A percentile compares a stretch with the other conserved stretches of the same genome.
Evolutionary conservation across 2,113 vertebrate species (phyloP).

Genomic region (Nymphicus hollandicus): DNA sequence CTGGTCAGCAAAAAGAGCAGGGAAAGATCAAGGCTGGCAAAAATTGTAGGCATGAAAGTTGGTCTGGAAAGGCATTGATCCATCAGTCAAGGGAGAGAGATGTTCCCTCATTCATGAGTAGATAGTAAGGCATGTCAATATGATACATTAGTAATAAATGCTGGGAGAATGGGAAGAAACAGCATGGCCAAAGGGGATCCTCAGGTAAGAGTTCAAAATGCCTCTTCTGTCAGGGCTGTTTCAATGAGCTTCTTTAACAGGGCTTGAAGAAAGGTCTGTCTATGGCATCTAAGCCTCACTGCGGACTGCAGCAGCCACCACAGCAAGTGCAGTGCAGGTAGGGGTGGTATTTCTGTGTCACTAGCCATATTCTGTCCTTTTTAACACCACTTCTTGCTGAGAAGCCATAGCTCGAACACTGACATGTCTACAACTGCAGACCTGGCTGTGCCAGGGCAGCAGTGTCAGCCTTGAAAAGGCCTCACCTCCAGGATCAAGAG

Average conservation of each 20-base stretch:
- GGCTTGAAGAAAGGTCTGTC: not conserved
- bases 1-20: not conserved
- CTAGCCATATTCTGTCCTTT: not conserved
- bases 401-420: not conserved
- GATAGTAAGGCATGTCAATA: not conserved
- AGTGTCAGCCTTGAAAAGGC: not conserved
- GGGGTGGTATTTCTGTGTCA: not conserved
- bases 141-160: not conserved
- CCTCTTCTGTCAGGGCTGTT: not conserved
- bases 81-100: not conserved
- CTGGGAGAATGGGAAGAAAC: not conserved
- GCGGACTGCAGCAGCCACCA: not conserved
- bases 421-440: rapidly evolving
- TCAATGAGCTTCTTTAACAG: not conserved
- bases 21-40: not conserved
- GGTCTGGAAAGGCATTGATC: not conserved
- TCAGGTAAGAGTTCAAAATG: not conserved
- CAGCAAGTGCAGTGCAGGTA: not conserved
- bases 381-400: not conserved
- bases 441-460: no score
- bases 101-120: not conserved
- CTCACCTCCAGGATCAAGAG: not conserved
- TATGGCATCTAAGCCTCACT: not conserved
- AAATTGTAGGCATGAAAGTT: not conserved
- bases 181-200: not conserved